These are phyloP conservation scores for Monoplex corrugatus DNA, from an alignment of 2,888 invertebrate species.

Conservation along the genomic window DNA sequence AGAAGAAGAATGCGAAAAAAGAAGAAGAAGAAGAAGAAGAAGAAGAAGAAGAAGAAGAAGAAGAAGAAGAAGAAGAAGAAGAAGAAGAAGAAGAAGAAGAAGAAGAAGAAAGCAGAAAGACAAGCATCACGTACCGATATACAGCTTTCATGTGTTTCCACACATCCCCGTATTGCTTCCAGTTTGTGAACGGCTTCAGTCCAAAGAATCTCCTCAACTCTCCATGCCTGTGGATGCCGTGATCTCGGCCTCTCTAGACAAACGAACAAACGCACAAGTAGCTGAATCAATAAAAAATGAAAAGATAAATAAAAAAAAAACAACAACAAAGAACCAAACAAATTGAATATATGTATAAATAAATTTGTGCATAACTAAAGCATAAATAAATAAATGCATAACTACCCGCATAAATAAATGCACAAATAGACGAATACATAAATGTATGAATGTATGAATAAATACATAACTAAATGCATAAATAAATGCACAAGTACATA, in stretches of 20 bases:
- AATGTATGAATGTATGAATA: too few relatives aligned
- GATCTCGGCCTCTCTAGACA: slow-evolving; percentile 52
- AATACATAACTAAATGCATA: too few relatives aligned
- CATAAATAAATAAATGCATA: too few relatives aligned
- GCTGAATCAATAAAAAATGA: slow-evolving; percentile 4
- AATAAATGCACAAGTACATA: too few relatives aligned
- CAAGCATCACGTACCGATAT: not conserved
- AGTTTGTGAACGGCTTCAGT: slow-evolving; percentile 22
- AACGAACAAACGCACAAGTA: not conserved
- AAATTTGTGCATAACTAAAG: too few relatives aligned
- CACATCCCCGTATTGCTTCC: slow-evolving; percentile 55
- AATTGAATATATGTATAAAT: too few relatives aligned
- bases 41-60: slow-evolving; percentile 21
- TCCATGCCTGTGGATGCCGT: slow-evolving; percentile 46
- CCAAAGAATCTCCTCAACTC: slow-evolving; percentile 45
- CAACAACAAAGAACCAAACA: too few relatives aligned
- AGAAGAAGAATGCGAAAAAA: not conserved
- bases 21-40: not conserved
- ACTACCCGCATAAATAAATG: too few relatives aligned
- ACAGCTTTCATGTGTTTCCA: not conserved
- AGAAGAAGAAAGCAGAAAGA: not conserved
- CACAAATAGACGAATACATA: too few relatives aligned
- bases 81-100: slow-evolving; percentile 18
- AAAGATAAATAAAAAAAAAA: too few relatives aligned
- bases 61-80: slow-evolving; percentile 33